phyloP scores from a whole-genome alignment of 2,888 invertebrate species.

The Corythucha ciliata region DNA sequence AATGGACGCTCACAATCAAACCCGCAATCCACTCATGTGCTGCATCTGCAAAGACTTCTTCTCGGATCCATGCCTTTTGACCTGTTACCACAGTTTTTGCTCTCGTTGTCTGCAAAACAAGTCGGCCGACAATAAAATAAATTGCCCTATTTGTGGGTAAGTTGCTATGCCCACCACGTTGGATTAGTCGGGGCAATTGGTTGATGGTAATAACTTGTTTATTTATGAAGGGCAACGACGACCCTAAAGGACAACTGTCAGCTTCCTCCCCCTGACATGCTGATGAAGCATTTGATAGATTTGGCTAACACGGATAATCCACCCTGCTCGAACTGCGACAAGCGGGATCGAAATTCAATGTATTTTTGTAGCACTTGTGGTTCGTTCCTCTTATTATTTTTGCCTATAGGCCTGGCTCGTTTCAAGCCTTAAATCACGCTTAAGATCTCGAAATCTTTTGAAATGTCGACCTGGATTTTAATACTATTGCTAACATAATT shows the following conservation, averaged over 20 bases:
- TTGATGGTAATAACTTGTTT: background rate
- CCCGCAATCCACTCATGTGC: constrained; percentile 53
- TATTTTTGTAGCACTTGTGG: constrained; percentile 70
- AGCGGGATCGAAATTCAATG: constrained; percentile 58
- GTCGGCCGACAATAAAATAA: constrained; percentile 51
- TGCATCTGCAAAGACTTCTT: constrained; percentile 59
- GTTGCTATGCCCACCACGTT: too few species aligned
- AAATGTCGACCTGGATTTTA: background rate
- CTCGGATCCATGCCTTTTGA: constrained; percentile 56
- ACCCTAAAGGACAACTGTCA: constrained; percentile 52
- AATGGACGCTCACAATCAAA: constrained; percentile 20
- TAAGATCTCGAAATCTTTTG: background rate
- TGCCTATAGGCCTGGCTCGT: too few species aligned
- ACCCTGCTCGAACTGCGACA: constrained; percentile 69
- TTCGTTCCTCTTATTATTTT: too few species aligned
- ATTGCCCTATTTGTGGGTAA: constrained; percentile 60
- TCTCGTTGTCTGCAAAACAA: constrained; percentile 54
- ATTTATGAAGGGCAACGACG: constrained; percentile 41
- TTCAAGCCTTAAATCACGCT: too few species aligned
- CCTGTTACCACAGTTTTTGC: constrained; percentile 63
- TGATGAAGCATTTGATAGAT: constrained; percentile 61
- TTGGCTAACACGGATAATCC: constrained; percentile 61
- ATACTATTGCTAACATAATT: background rate
- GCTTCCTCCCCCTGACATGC: constrained; percentile 54
- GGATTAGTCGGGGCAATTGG: too few species aligned